A percentile compares a stretch with the other conserved stretches of the same genome.
These are phyloP conservation scores for Takifugu bimaculatus DNA, from an alignment of 2,113 vertebrate species.

Conservation along the genomic window DNA sequence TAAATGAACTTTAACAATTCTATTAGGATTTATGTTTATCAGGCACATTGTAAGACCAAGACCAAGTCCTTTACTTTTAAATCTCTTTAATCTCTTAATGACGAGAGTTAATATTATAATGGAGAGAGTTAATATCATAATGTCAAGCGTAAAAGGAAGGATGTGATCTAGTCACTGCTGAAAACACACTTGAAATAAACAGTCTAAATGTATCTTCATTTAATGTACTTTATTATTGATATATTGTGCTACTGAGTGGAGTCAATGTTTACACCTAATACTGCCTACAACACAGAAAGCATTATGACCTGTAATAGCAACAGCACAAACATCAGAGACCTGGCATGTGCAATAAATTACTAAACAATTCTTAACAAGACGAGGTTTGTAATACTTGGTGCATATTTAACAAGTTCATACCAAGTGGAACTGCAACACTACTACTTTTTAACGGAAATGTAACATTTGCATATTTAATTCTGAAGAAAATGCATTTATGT, in stretches of 20 bases:
- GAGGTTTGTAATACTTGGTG: slow-evolving; percentile 25
- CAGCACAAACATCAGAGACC: not conserved
- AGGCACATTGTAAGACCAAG: too few relatives aligned
- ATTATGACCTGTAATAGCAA: slow-evolving; percentile 4
- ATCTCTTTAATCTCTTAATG: too few relatives aligned
- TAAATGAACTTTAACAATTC: too few relatives aligned
- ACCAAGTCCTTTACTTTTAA: too few relatives aligned
- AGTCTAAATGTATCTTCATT: not conserved
- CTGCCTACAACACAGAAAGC: slow-evolving; percentile 19
- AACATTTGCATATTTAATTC: not conserved
- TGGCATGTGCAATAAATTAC: too few relatives aligned
- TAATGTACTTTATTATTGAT: not conserved
- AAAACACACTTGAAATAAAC: slow-evolving; percentile 1
- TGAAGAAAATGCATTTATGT: too few relatives aligned
- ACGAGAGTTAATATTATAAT: too few relatives aligned
- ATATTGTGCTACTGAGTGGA: slow-evolving; percentile 7
- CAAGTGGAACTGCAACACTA: slow-evolving; percentile 7
- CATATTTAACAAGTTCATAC: slow-evolving; percentile 4
- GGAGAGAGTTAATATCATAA: too few relatives aligned
- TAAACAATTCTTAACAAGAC: not conserved
- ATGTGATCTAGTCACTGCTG: not conserved
- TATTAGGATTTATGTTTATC: too few relatives aligned
- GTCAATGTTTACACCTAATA: slow-evolving; percentile 14
- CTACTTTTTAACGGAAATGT: slow-evolving; percentile 15
- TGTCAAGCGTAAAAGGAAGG: too few relatives aligned